These are phyloP conservation scores for Leucopsar rothschildi DNA, from an alignment of 2,113 vertebrate species.

Conservation along the genomic window DNA sequence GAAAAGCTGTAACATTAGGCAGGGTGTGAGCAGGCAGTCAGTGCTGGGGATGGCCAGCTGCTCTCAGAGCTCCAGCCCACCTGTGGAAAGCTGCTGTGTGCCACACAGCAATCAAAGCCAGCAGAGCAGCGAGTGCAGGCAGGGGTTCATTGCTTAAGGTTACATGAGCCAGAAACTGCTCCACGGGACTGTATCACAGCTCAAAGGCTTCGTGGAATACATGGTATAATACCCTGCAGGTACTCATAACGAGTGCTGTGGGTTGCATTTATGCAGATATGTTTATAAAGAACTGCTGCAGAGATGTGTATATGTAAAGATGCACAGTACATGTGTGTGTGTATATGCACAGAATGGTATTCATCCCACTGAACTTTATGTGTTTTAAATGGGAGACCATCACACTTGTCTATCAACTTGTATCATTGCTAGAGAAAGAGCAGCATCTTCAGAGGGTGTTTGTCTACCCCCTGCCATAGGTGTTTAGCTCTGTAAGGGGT, in stretches of 20 bases:
- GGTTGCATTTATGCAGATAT: background rate
- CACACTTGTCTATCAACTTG: background rate
- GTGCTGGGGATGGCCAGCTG: background rate
- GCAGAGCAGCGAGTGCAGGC: background rate
- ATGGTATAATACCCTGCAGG: background rate
- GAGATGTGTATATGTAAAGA: background rate
- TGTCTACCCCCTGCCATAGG: background rate
- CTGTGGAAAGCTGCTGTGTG: background rate
- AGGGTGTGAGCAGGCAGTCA: background rate
- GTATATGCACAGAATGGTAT: background rate
- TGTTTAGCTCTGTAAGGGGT: background rate
- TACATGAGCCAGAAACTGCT: background rate
- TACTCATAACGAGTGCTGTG: accelerated
- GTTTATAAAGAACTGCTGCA: background rate
- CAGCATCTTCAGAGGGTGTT: background rate
- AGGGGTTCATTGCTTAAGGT: background rate
- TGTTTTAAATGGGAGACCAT: background rate
- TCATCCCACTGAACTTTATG: background rate
- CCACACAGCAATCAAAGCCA: background rate
- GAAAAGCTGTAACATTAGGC: background rate
- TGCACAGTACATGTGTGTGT: accelerated
- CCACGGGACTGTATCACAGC: background rate
- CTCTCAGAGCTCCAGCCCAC: background rate
- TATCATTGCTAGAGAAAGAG: background rate
- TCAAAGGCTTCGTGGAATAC: background rate